Conservation (phyloP, 35 echinoderm and acorn worm genomes). For the Stichopus chloronotus region DNA sequence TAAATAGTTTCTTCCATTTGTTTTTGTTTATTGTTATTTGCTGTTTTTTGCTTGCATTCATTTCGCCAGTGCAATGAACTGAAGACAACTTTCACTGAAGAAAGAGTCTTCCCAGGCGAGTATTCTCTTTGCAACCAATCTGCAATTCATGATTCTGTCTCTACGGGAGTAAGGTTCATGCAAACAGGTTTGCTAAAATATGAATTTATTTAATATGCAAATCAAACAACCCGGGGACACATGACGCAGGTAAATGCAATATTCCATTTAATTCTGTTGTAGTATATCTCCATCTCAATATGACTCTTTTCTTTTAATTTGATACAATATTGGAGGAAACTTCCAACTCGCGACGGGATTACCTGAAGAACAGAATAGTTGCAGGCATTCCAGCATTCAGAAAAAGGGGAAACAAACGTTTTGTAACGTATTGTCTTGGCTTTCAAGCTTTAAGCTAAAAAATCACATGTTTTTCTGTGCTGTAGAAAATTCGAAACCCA, state of each 20-base stretch:
- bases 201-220: conserved; percentile 1
- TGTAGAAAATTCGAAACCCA: too few relatives aligned
- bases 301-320: not conserved
- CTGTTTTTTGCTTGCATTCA: too few relatives aligned
- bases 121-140: not conserved
- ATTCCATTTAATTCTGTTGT: not conserved
- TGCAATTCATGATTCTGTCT: not conserved
- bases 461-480: too few relatives aligned
- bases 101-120: not conserved
- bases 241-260: not conserved
- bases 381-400: not conserved
- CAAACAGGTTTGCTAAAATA: not conserved
- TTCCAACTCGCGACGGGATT: not conserved
- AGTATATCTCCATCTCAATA: not conserved
- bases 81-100: not conserved
- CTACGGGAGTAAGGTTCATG: not conserved
- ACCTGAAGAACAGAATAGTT: not conserved
- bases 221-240: not conserved
- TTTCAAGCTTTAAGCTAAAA: too few relatives aligned
- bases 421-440: too few relatives aligned
- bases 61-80: too few relatives aligned
- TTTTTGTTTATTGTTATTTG: too few relatives aligned
- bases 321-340: not conserved
- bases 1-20: too few relatives aligned
- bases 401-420: too few relatives aligned